Evolutionary conservation across 2,888 invertebrate genomes (phyloP).

Genomic region (Cantharis flavilabris): DNA sequence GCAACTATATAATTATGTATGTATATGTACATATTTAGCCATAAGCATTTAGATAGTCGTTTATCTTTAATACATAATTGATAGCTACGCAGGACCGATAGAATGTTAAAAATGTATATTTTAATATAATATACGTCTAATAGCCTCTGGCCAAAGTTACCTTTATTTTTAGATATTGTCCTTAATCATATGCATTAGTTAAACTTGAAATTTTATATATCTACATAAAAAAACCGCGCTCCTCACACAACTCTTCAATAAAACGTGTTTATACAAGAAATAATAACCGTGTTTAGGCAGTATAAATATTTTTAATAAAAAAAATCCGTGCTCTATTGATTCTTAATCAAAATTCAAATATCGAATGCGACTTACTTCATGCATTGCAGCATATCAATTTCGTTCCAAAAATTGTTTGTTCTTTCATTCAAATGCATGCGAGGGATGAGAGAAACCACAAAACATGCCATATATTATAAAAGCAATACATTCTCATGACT

Average conservation of each 20-base stretch:
- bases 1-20: constrained; percentile 57
- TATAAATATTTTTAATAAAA: neutral
- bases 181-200: constrained; percentile 30
- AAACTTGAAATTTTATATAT: constrained; percentile 20
- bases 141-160: constrained; percentile 19
- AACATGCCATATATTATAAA: no score
- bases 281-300: neutral
- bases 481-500: no score
- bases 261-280: neutral
- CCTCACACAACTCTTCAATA: neutral
- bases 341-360: neutral
- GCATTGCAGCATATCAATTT: no score
- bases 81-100: constrained; percentile 55
- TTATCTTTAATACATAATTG: constrained; percentile 59
- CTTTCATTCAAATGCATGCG: no score
- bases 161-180: constrained; percentile 29
- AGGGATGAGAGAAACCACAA: no score
- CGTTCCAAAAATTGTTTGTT: no score
- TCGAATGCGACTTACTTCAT: neutral
- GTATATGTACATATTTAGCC: constrained; percentile 58
- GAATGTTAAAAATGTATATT: constrained; percentile 56
- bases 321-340: neutral
- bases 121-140: constrained; percentile 43
- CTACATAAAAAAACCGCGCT: constrained; percentile 12
- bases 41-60: constrained; percentile 57